Evolutionary conservation across 2,797 vertebrate species (phyloP), one percentile per base, ranked within the genome.

Genomic region (Limosa lapponica): DNA sequence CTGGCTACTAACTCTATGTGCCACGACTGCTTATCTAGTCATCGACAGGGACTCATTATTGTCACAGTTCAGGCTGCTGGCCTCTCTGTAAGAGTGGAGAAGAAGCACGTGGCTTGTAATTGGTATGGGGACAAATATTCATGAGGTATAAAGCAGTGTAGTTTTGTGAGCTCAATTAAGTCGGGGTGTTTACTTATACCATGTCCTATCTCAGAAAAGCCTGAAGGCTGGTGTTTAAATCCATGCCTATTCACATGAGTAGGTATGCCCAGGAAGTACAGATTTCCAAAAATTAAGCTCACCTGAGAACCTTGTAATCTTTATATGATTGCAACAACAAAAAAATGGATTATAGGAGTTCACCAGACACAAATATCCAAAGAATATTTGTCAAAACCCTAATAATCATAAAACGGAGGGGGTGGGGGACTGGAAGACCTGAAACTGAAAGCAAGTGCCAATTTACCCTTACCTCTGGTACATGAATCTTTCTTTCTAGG

Each of bases 171-270:
- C 46, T 72, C 46, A 65, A 4, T 39, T 52, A 48, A 59, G 6
- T 61, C 16, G 44, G 41, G 28, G 3, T 2, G 2, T 69, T 89
- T 77, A 36, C 19, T 57, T 70, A 18, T 9, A 43, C 6, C 13
- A 28, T 5, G 2, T 16, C 16, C 20, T 30, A 10, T 30, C 81
- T 62, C 59, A 83, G 46, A 19, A 66, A 62, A 74, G 7, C 23
- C 43, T 7, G 3, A 25, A 70, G 8, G 9, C 11, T 72, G 11
- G 4, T 34, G 11, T 57, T 86, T 77, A 43, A 58, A 73, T 36
- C 22, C 22, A 41, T 1, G 5, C 4, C 10, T 62, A 1, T 24
- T 52, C 39, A 73, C 2, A n/a, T 8, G 2, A 57, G 18, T 41
- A 43, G 9, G 23, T 57, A 8, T 5, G 5, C 43, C 27, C 39